Base-by-base conservation (phyloP, 2,888 invertebrate species). In the Drosophila anceps region DNA sequence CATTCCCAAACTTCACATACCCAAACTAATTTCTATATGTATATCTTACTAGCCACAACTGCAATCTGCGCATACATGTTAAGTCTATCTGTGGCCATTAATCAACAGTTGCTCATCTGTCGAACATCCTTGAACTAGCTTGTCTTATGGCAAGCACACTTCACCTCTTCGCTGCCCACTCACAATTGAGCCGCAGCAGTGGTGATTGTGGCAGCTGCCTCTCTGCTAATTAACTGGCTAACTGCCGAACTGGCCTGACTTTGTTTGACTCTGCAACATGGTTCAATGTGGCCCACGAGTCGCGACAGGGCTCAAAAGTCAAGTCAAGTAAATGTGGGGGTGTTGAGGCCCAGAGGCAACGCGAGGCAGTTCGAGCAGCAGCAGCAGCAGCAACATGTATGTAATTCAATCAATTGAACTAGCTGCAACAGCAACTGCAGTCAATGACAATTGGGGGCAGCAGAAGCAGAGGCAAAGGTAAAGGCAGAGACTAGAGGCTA, bases 381-480 rank as follows among this genome's bases (percentile, higher is more conserved):
- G 37, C 24, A 24, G 24, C 69, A 62, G 63, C 82, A 79, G 58
- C 79, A 78, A 62, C 78, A 79, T 79, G 81, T 87, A 84, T 87
- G 88, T 84, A 87, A 84, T 87, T 84, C 84, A 84, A 84, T 84
- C 84, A 84, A 84, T 87, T 87, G 85, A 76, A 62, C 68, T 70
- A 65, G 44, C 69, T 68, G 54, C 69, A 70, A 65, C 73, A 63
- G 39, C 75, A 76, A 58, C 77, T 78, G 73, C 70, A 83, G 73
- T 80, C 86, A 88, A 76, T 84, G 86, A 73, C 82, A 85, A 86
- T 82, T 88, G 85, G 74, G 78, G 73, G 68, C 78, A 77, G n/a
- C 46, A 29, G 48, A 78, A 8, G 12, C 64, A 62, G 61, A 46
- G 58, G 54, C 66, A 78, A 59, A 58, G 58, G 67, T 73, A 73